Conservation (phyloP, 2,797 vertebrate genomes). For the Triplophysa yarkandensis region DNA sequence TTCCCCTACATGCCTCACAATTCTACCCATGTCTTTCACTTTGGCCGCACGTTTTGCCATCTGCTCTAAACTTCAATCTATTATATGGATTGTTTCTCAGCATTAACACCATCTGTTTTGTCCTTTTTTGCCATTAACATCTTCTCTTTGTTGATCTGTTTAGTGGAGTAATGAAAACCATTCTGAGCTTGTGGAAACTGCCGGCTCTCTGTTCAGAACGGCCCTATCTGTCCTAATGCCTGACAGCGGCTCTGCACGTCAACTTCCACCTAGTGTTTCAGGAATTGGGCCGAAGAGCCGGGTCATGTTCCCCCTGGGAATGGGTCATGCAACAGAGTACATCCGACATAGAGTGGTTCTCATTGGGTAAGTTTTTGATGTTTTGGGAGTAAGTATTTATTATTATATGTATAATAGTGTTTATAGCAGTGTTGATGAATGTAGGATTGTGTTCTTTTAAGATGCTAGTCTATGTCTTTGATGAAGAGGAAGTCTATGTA, state of each 20-base stretch:
- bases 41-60: constrained; percentile 1
- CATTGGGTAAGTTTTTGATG: constrained; percentile 85
- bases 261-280: constrained; percentile 93
- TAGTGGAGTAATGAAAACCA: constrained; percentile 96
- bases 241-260: constrained; percentile 83
- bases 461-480: background rate
- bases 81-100: constrained; percentile 11
- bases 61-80: constrained; percentile 2
- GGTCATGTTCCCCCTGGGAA: constrained; percentile 88
- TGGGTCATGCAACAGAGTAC: constrained; percentile 93
- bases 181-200: constrained; percentile 85
- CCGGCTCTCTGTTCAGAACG: constrained; percentile 82
- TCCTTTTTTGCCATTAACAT: background rate
- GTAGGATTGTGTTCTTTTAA: background rate
- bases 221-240: constrained; percentile 84
- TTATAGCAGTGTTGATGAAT: constrained; percentile 17
- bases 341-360: constrained; percentile 88
- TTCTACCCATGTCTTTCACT: background rate
- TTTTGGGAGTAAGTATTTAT: too few species aligned
- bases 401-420: too few species aligned
- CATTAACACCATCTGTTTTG: background rate
- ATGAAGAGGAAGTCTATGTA: background rate
- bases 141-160: constrained; percentile 36
- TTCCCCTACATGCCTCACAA: background rate
- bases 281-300: constrained; percentile 83